Base-by-base conservation (phyloP, 2,888 invertebrate species). In the Ophion ventricosus region DNA sequence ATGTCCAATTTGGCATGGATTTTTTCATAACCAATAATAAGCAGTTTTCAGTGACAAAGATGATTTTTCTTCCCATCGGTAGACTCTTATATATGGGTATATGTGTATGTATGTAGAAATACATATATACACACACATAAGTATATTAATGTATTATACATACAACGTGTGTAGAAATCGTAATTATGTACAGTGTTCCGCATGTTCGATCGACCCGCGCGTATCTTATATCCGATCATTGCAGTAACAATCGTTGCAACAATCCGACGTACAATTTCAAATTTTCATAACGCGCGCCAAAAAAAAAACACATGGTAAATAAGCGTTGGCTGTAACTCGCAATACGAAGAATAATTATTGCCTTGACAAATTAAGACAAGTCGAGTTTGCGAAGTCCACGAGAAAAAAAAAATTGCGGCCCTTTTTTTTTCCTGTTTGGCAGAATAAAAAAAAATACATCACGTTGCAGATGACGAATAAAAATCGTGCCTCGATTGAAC, bases 161-260 rank as follows among this genome's bases (percentile, higher is more conserved):
- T 64, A 77, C 59, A 67, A 67, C 40, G 59, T 59, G 54, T 80
- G 75, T 80, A 70, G 73, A 84, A 80, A 75, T 74, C 79, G 85
- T 84, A 80, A 85, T 82, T 87, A 87, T 87, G 77, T 87, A 85
- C 87, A 87, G 74, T 70, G 66, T 74, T 82, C 75, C 74, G 70
- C 56, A 77, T 72, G 26, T 85, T 84, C 73, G 78, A 85, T 81
- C 84, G 84, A 84, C 80, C 77, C 74, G 64, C 74, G 77, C 35
- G 17, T 57, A 29, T 43, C 14, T 59, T 64, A 35, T 54, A 56
- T 54, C 0, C 8, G 11, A 17, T 70, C 26, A 70, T n/a, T 0
- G 8, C 25, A 57, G 56, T 43, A 66, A 70, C 70, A 26, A 72
- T 59, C 54, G 23, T 56, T 43, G 29, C 4, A 64, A 69, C 49